Base-by-base conservation (phyloP, 2,113 vertebrate species). In the Dromas ardeola region DNA sequence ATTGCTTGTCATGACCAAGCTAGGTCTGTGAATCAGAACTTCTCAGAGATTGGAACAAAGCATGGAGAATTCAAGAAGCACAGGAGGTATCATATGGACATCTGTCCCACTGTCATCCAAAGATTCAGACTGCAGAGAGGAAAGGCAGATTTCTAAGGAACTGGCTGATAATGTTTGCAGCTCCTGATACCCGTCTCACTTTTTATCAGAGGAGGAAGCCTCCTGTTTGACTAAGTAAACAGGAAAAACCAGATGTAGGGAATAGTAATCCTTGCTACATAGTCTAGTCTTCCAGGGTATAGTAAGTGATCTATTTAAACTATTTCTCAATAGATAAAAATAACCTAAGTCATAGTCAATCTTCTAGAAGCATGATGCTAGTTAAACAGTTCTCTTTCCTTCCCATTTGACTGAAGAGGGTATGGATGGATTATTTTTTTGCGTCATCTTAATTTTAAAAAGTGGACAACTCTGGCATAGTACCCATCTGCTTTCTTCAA, bases 371-470 rank as follows among this genome's bases (percentile, higher is more conserved):
- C 10, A 15, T 16, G 15, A 9, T 38, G 9, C 23, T 78, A 21
- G 15, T 73, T 93, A 50, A 82, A 59, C 30, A 32, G 55, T 93
- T 66, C 22, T 96, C 93, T 94, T 97, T 83, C 40, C 67, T 88
- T 94, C 6, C 29, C 5, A 2, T 66, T 88, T 92, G 62, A 66
- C 67, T 79, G 42, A 73, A 87, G 85, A 77, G 45, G 40, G 21
- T 87, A 18, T 88, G 45, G 59, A 76, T 94, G 80, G 40, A 73
- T 13, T 76, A 58, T 43, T 69, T 55, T 50, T 50, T 73, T 66
- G 18, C 4, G 5, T 86, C 19, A 40, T 74, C 77, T 32, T 84
- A 49, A 32, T 94, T 94, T 90, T 63, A 85, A 87, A 53, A 88
- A 81, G n/a, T 52, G 4, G 70, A 49, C 58, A 93, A 45, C 43